Evolutionary conservation across 1,140 invertebrate genomes (phyloP).

Genomic region (Plutomurus gul): DNA sequence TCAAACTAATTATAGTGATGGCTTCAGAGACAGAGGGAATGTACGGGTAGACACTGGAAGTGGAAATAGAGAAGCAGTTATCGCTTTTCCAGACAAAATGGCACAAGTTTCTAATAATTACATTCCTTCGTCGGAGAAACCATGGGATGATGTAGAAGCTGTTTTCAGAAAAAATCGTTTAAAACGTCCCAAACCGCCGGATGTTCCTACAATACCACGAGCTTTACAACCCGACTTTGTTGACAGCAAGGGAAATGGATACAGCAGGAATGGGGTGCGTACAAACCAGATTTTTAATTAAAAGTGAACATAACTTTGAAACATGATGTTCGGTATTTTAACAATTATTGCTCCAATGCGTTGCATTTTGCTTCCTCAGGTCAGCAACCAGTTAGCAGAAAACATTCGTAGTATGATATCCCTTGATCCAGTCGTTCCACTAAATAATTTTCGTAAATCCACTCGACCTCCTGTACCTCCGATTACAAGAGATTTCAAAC

Average conservation of each 20-base stretch:
- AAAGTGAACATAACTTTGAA: background rate
- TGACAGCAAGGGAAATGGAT: constrained; percentile 9
- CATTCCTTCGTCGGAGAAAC: background rate
- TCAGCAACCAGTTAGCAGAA: constrained; percentile 44
- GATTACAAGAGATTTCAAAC: background rate
- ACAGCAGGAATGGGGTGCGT: background rate
- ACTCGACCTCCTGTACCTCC: background rate
- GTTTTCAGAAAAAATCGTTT: background rate
- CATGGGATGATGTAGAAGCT: background rate
- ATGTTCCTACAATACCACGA: constrained; percentile 34
- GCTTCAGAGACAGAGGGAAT: background rate
- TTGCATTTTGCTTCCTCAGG: too few relatives aligned
- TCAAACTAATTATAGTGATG: background rate
- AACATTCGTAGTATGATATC: constrained; percentile 51
- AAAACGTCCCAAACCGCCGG: background rate
- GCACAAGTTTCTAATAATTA: background rate
- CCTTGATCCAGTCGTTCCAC: constrained; percentile 48
- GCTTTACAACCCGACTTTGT: constrained; percentile 29
- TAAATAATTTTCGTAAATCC: constrained; percentile 10
- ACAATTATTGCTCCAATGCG: too few relatives aligned
- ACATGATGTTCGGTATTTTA: background rate
- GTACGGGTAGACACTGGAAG: background rate
- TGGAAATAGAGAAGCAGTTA: background rate
- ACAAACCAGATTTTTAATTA: background rate
- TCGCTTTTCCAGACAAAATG: background rate